Conservation (phyloP, 2,888 invertebrate genomes). For the Nebria brevicollis region DNA sequence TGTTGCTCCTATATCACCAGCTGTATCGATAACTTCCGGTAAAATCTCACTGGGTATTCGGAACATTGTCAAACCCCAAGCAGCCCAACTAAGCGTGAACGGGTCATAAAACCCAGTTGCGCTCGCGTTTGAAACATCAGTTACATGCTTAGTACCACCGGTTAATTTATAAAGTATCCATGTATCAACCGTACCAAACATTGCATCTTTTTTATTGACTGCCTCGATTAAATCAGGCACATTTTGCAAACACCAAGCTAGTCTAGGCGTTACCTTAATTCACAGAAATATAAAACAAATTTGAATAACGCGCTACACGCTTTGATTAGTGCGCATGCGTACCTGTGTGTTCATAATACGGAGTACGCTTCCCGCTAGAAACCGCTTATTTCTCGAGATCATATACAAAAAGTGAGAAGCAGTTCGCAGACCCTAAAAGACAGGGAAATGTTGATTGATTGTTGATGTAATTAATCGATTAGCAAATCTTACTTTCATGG, state of each 20-base stretch:
- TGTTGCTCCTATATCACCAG: conserved; percentile 76
- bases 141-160: conserved; percentile 69
- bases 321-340: conserved; percentile 45
- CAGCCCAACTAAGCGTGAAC: conserved; percentile 87
- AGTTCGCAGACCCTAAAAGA: conserved; percentile 46
- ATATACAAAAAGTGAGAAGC: conserved; percentile 69
- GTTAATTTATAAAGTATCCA: conserved; percentile 91
- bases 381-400: conserved; percentile 81
- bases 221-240: conserved; percentile 75
- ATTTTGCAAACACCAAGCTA: conserved; percentile 83
- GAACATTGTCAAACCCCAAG: conserved; percentile 75
- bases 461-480: background rate
- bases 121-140: conserved; percentile 91
- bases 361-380: conserved; percentile 85
- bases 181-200: conserved; percentile 91
- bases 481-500: conserved; percentile 62
- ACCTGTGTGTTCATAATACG: conserved; percentile 89
- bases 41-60: conserved; percentile 79
- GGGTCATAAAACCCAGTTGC: conserved; percentile 95
- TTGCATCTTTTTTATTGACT: conserved; percentile 70
- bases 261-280: conserved; percentile 75
- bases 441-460: background rate
- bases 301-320: background rate
- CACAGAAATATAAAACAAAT: conserved; percentile 51
- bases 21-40: conserved; percentile 84